Evolutionary conservation across 2,113 vertebrate genomes (phyloP).

Genomic region (Seriola aureovittata): DNA sequence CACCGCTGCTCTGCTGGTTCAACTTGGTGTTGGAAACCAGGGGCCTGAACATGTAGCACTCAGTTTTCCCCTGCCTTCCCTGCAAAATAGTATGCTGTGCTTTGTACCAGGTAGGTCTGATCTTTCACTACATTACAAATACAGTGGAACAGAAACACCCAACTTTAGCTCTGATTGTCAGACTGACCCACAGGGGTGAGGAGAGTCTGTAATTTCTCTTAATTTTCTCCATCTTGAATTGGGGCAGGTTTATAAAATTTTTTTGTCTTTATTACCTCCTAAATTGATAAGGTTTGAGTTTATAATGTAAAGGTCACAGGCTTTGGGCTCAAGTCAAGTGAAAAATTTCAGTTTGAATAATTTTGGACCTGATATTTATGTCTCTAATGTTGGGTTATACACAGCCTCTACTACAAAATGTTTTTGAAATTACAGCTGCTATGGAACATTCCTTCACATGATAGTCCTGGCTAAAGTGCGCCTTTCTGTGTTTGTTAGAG

Average conservation of each 20-base stretch:
- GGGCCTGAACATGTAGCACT: constrained; percentile 89
- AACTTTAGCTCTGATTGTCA: neutral
- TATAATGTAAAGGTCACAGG: neutral
- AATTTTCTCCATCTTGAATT: neutral
- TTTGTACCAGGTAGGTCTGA: constrained; percentile 91
- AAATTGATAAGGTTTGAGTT: constrained; percentile 1
- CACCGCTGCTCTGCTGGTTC: constrained; percentile 92
- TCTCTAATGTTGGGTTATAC: neutral
- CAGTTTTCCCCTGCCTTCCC: constrained; percentile 88
- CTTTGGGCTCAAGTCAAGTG: neutral
- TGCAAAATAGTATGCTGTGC: constrained; percentile 88
- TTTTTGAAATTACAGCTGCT: constrained; percentile 8
- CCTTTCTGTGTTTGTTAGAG: constrained; percentile 82
- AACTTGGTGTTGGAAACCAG: constrained; percentile 90
- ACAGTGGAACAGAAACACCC: neutral
- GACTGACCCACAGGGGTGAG: neutral
- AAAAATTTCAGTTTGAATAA: too few relatives aligned
- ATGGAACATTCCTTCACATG: constrained; percentile 12
- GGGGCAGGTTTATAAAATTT: neutral
- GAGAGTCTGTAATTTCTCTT: neutral
- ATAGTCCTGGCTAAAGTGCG: constrained; percentile 16
- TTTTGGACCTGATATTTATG: neutral
- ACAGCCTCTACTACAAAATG: neutral
- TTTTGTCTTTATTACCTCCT: neutral
- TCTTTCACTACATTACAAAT: constrained; percentile 2